Base-by-base conservation (phyloP, 2,888 invertebrate species). In the Peribatodes rhomboidaria region DNA sequence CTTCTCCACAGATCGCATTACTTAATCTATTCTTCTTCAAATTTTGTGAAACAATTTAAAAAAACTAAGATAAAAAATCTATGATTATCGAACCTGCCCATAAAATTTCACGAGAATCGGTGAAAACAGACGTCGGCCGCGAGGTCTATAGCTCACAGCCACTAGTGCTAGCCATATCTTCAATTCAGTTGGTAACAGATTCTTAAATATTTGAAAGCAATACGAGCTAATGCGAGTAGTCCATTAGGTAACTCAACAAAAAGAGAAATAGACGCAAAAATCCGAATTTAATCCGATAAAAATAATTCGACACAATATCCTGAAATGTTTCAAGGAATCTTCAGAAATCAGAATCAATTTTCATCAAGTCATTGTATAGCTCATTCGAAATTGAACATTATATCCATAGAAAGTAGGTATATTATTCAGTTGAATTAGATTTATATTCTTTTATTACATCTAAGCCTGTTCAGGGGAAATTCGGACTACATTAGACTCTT, bases 341-440 rank as follows among this genome's bases (percentile, higher is more conserved):
- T 37, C 7, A 16, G 20, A 39, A 47, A 61, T 61, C 61, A 31
- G 20, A 9, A 22, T 42, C 22, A 49, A 50, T 56, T 56, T 33
- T 42, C 49, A 42, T 55, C 42, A 46, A 22, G 33, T 31, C 7
- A 39, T 47, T 47, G 14, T 33, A 2, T 3, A 20, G n/a, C 20
- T 18, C 27, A 22, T 53, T 39, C 39, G 0, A 39, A 39, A 39
- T 39, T 39, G 39, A 53, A 22, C 10, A 39, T 52, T 52, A 39
- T 22, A 37, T 20, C 10, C n/a, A 1, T 18, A 18, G 20, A 0
- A n/a, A 22, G 35, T 52, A 22, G 13, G 20, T 52, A 4, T 22
- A 52, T 37, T 50, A 52, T 13, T 50, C 20, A 50, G 20, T 13
- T 16, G 16, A 33, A 52, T 60, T 44, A 31, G 18, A 44, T 35